Base-by-base conservation (phyloP, 2,888 invertebrate genomes). In the Scaptomyza cyrtandrae region DNA sequence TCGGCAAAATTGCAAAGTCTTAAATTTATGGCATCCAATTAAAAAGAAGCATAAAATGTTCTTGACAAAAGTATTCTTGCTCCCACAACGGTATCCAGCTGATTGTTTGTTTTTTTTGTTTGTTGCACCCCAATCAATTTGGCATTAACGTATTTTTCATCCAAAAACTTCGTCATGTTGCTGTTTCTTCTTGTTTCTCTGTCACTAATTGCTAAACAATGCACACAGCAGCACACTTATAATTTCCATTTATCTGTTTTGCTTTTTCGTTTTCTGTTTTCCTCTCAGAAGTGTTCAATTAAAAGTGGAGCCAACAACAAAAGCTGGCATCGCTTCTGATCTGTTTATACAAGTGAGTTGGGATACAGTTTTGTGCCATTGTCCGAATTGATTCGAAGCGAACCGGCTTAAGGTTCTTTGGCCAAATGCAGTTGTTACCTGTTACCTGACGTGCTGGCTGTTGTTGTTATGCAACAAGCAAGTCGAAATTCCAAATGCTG, bases 191-290 rank as follows among this genome's bases (percentile, higher is more conserved):
- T 33, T 41, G 16, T 16, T 41, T 41, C 16, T 41, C 39, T 16
- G 1, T 41, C 49, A 61, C 71, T 77, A 78, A 78, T 78, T 78
- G 78, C 60, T 58, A 61, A 64, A 72, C 80, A 69, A 75, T 78
- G 65, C 60, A 63, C 60, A 63, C 49, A 71, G 19, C 29, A 33
- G 10, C 33, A 60, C 60, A 68, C 79, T 63, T 75, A 56, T 61
- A 63, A 67, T 68, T 71, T 75, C 55, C 66, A 78, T 75, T 76
- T 72, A 71, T 55, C 60, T 69, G 58, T 43, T 69, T 44, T 52
- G 16, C n/a, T 55, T 55, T 49, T n/a, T n/a, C 13, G 13, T 35
- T 6, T n/a, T n/a, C n/a, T 41, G 6, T 24, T 11, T 24, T 56
- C 29, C 29, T 41, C 19, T 45, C 24, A 49, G 39, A 53, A 43